A percentile compares a stretch with the other conserved stretches of the same genome.
phyloP scores from a whole-genome alignment of 2,113 vertebrate genomes.

The Rhinogobius similis region DNA sequence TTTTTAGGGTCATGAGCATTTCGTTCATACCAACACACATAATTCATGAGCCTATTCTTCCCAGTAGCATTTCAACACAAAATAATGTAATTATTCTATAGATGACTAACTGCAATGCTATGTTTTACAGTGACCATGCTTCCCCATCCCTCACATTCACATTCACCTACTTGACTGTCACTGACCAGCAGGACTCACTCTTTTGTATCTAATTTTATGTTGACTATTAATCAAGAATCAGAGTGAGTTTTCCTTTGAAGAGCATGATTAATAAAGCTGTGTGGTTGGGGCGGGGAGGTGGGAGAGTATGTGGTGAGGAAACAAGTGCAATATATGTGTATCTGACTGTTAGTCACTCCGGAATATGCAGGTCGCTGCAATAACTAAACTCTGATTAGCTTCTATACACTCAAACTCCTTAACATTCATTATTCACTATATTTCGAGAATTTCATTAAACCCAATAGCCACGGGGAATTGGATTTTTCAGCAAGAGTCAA shows the following conservation, averaged over 20 bases:
- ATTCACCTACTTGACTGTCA: too few species aligned
- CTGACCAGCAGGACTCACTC: too few species aligned
- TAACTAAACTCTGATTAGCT: constrained; percentile 4
- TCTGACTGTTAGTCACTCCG: not conserved
- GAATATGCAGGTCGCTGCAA: not conserved
- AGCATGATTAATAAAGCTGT: not conserved
- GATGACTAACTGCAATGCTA: too few species aligned
- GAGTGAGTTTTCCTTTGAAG: not conserved
- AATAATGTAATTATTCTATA: too few species aligned
- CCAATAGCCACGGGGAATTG: constrained; percentile 18
- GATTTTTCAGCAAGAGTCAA: constrained; percentile 4
- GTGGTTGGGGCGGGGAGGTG: too few species aligned
- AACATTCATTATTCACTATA: constrained; percentile 8
- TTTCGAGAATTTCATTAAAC: constrained; percentile 16
- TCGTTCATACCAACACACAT: too few species aligned
- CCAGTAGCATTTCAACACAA: too few species aligned
- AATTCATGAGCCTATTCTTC: too few species aligned
- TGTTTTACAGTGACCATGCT: too few species aligned
- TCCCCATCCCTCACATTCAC: too few species aligned
- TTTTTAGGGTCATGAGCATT: too few species aligned
- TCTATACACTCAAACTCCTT: constrained; percentile 5
- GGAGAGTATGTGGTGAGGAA: not conserved
- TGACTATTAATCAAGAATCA: not conserved
- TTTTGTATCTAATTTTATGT: too few species aligned
- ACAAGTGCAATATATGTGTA: not conserved